Conservation (phyloP, 2,888 invertebrate genomes). For the Dynastes maya region DNA sequence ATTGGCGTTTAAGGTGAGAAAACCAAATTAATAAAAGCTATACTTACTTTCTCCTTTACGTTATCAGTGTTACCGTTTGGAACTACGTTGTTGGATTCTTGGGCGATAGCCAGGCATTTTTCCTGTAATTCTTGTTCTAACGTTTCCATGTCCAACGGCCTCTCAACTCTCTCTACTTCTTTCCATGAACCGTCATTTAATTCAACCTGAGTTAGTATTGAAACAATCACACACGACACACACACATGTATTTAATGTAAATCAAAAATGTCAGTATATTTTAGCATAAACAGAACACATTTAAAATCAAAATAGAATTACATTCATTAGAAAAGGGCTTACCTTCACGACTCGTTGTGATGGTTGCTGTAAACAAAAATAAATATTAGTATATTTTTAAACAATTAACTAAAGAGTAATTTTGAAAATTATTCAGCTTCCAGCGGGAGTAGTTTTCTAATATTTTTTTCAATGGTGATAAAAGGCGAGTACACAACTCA, state of each 20-base stretch:
- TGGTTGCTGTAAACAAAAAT: constrained; percentile 66
- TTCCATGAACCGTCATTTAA: constrained; percentile 68
- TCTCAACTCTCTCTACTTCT: constrained; percentile 67
- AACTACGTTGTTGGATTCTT: constrained; percentile 46
- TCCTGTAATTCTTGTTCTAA: constrained; percentile 45
- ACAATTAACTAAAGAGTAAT: not conserved
- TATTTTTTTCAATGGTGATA: too few relatives aligned
- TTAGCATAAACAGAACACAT: constrained; percentile 46
- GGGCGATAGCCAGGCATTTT: constrained; percentile 43
- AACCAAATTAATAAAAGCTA: constrained; percentile 48
- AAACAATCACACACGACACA: constrained; percentile 56
- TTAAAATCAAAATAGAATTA: constrained; percentile 42
- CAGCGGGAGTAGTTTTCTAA: too few relatives aligned
- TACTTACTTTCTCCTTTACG: constrained; percentile 47
- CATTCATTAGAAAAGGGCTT: constrained; percentile 54
- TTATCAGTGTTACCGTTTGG: constrained; percentile 54
- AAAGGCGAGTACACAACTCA: too few relatives aligned
- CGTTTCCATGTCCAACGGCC: constrained; percentile 44
- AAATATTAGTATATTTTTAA: constrained; percentile 36
- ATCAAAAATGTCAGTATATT: constrained; percentile 45
- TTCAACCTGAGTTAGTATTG: constrained; percentile 68
- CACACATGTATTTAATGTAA: constrained; percentile 44
- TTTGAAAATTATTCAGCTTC: too few relatives aligned
- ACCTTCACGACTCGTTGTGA: constrained; percentile 71
- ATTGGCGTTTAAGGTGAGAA: constrained; percentile 2